Evolutionary conservation across 2,113 vertebrate species (phyloP).

Genomic region (Tachysurus fulvidraco): DNA sequence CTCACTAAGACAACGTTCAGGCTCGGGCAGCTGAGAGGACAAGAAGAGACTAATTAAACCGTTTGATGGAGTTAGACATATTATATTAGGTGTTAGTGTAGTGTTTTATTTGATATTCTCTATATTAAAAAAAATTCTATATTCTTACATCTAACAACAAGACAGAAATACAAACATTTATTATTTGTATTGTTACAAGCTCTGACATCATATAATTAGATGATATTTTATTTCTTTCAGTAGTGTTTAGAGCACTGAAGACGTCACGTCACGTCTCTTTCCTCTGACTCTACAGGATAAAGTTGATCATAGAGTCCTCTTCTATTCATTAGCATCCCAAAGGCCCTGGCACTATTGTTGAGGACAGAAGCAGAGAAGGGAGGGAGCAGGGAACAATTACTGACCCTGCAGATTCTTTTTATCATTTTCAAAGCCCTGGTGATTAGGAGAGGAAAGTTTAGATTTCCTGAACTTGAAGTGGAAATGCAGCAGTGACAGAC

Average conservation of each 20-base stretch:
- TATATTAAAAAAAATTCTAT: neutral
- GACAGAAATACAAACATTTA: neutral
- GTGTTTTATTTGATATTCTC: neutral
- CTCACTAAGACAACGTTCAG: neutral
- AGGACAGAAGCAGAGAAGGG: conserved; percentile 51
- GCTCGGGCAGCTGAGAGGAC: neutral
- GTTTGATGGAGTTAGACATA: neutral
- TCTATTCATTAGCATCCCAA: conserved; percentile 73
- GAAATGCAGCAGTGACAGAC: conserved; percentile 78
- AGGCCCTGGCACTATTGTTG: conserved; percentile 63
- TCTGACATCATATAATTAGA: neutral
- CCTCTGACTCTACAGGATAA: conserved; percentile 40
- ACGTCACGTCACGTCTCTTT: neutral
- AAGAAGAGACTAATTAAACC: neutral
- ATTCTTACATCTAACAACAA: too few relatives aligned
- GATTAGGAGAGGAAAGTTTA: conserved; percentile 79
- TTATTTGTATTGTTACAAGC: neutral
- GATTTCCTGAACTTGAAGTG: conserved; percentile 83
- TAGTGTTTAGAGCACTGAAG: neutral
- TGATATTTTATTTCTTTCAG: neutral
- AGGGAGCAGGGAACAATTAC: conserved; percentile 65
- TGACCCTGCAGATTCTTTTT: conserved; percentile 71
- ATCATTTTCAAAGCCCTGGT: conserved; percentile 71
- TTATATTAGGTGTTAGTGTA: too few relatives aligned
- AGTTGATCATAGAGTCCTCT: conserved; percentile 53